Conservation (phyloP, 2,888 invertebrate species). For the Pristionchus fissidentatus region DNA sequence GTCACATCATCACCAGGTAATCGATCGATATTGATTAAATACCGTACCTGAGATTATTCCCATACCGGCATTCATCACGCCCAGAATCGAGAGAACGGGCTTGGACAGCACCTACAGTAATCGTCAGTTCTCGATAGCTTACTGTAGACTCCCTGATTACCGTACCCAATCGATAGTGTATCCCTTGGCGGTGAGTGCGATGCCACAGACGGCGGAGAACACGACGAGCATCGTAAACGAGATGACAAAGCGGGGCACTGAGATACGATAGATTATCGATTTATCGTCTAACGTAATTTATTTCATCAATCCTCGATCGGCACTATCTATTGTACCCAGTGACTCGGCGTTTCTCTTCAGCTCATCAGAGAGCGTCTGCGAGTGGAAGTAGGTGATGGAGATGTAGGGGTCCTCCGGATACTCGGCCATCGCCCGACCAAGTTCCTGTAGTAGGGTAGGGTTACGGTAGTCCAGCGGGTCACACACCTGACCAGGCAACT, state of each 20-base stretch:
- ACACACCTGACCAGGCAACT: neutral
- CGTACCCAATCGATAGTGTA: conserved; percentile 80
- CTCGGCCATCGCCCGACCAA: conserved; percentile 61
- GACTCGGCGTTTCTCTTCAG: conserved; percentile 92
- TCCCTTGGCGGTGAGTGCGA: conserved; percentile 86
- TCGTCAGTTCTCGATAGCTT: neutral
- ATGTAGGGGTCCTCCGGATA: conserved; percentile 70
- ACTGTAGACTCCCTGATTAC: neutral
- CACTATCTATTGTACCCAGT: conserved; percentile 50
- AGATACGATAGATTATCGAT: neutral
- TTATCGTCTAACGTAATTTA: neutral
- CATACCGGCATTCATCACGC: conserved; percentile 91
- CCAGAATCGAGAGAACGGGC: conserved; percentile 90
- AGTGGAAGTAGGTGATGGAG: conserved; percentile 74
- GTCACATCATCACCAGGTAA: neutral
- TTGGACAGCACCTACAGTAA: conserved; percentile 80
- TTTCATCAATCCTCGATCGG: neutral
- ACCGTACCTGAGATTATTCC: conserved; percentile 84
- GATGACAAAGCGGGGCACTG: conserved; percentile 71
- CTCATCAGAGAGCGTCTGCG: conserved; percentile 91
- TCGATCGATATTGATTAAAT: conserved; percentile 77
- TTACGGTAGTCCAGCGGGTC: neutral
- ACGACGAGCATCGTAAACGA: conserved; percentile 71
- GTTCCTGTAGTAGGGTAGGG: conserved; percentile 56
- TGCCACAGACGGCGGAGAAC: conserved; percentile 72